A percentile compares a stretch with the other conserved stretches of the same genome.
phyloP scores from a whole-genome alignment of 2,888 invertebrate genomes.

The Heliconius erato region DNA sequence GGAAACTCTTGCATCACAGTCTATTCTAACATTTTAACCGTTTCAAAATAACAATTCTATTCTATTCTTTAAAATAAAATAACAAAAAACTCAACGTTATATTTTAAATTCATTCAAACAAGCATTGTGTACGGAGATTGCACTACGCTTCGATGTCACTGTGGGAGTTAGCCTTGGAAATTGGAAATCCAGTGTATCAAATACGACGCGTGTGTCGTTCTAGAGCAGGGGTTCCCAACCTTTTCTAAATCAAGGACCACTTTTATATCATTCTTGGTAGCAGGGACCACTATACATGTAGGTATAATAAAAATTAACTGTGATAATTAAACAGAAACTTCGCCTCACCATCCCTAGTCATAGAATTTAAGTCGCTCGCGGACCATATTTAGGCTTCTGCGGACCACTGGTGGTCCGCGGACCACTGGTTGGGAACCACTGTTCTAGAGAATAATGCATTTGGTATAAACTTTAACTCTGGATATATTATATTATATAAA shows the following conservation, averaged over 20 bases:
- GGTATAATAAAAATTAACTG: no score
- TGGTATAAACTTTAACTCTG: neutral
- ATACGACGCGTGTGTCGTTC: neutral
- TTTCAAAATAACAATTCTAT: neutral
- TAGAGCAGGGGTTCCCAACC: neutral
- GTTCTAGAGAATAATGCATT: neutral
- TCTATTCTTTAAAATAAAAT: neutral
- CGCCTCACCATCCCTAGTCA: no score
- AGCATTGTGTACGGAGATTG: constrained; percentile 19
- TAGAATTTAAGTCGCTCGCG: no score
- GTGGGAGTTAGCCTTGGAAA: constrained; percentile 25
- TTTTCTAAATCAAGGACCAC: no score
- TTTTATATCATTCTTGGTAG: no score
- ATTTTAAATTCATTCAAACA: constrained; percentile 13
- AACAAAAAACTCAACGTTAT: neutral
- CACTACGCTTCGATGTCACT: constrained; percentile 12
- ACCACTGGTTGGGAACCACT: no score
- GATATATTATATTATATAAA: neutral
- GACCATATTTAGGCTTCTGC: no score
- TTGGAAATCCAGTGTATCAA: constrained; percentile 22
- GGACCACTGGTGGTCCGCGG: no score
- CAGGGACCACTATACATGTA: no score
- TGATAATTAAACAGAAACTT: no score
- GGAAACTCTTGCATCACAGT: neutral
- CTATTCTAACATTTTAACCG: neutral